Conservation (phyloP, 2,888 invertebrate genomes). For the Machimus atricapillus region DNA sequence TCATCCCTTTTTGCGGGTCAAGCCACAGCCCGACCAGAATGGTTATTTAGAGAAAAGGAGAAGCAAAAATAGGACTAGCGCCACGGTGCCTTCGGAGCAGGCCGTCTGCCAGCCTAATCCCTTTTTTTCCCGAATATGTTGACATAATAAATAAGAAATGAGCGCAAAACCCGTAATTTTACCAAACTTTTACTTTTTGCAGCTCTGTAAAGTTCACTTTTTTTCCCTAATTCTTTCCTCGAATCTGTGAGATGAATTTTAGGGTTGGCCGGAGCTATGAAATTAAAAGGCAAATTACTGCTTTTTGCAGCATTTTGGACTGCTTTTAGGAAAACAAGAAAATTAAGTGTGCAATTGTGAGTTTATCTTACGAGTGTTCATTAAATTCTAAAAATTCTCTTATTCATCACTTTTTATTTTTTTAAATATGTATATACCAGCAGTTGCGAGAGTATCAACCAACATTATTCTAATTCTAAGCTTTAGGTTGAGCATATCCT, state of each 20-base stretch:
- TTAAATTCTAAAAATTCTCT: neutral
- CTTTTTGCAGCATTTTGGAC: neutral
- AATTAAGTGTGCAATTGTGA: neutral
- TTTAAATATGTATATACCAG: neutral
- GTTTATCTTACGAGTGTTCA: neutral
- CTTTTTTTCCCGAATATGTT: conserved; percentile 15
- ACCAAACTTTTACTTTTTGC: conserved; percentile 21
- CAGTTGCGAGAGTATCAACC: neutral
- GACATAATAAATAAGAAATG: conserved; percentile 35
- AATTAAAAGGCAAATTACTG: neutral
- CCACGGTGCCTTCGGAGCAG: neutral
- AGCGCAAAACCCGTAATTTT: conserved; percentile 30
- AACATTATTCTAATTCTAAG: no score
- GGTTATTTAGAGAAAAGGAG: conserved; percentile 14
- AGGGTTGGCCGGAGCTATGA: neutral
- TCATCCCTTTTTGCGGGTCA: conserved; percentile 24
- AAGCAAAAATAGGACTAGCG: neutral
- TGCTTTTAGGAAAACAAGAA: neutral
- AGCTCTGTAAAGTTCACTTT: neutral
- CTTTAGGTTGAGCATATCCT: no score
- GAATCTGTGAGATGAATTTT: neutral
- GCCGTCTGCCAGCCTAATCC: neutral
- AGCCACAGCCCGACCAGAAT: conserved; percentile 12
- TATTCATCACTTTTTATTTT: neutral
- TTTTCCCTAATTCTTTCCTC: neutral